Conservation (phyloP, 2,113 vertebrate genomes). For the Sylvilagus bachmani region DNA sequence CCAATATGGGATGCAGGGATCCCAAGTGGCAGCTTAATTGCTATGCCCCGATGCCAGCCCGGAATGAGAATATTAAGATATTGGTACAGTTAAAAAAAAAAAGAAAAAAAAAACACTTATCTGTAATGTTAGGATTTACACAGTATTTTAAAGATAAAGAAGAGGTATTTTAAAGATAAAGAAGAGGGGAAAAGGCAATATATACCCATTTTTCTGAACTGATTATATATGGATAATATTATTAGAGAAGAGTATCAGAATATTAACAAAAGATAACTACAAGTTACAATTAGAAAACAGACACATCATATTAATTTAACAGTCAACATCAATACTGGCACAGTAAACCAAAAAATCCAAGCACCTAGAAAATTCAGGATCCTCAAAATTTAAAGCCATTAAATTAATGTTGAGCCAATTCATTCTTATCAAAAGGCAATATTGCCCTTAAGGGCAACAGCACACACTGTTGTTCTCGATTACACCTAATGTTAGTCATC, state of each 20-base stretch:
- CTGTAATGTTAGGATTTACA: background rate
- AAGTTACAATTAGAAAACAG: conserved; percentile 8
- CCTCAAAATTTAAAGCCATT: background rate
- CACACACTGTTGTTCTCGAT: background rate
- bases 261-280: background rate
- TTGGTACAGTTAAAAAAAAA: background rate
- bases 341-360: background rate
- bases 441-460: background rate
- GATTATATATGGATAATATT: background rate
- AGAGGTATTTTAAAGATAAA: background rate
- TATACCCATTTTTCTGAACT: background rate
- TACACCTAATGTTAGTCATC: background rate
- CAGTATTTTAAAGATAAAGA: background rate
- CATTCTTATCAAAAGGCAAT: fast-evolving
- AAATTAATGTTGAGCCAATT: background rate
- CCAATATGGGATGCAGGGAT: too few relatives aligned
- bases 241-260: background rate
- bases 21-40: too few relatives aligned
- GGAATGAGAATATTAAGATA: background rate
- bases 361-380: background rate
- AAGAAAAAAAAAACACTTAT: background rate
- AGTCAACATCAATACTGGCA: background rate
- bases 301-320: background rate
- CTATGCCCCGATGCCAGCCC: too few relatives aligned
- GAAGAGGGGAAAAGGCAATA: background rate